Evolutionary conservation across 1,140 invertebrate genomes (phyloP).

Genomic region (Leucophenga varia): DNA sequence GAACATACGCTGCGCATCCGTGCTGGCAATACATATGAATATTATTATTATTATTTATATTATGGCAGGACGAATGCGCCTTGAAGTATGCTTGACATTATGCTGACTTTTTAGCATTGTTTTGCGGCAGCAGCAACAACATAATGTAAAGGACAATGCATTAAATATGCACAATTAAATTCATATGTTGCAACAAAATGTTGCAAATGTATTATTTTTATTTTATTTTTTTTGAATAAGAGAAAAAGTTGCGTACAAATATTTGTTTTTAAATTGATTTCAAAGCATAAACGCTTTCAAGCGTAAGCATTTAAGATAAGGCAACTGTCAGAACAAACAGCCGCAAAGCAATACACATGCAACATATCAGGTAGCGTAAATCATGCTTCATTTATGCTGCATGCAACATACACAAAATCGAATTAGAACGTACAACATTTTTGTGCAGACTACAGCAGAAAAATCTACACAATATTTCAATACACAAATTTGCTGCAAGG

Average conservation of each 20-base stretch:
- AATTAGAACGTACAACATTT: no score
- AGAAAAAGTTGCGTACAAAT: no score
- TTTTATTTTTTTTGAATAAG: no score
- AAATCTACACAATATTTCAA: conserved; percentile 13
- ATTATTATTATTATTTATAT: conserved; percentile 22
- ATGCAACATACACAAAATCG: no score
- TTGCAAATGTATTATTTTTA: no score
- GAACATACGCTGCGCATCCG: conserved; percentile 53
- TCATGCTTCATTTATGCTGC: no score
- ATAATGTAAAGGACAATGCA: not conserved
- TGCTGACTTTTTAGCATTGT: conserved; percentile 15
- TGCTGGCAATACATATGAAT: conserved; percentile 29
- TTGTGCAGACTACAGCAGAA: conserved; percentile 51
- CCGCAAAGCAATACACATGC: conserved; percentile 4
- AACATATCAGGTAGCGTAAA: no score
- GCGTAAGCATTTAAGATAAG: conserved; percentile 56
- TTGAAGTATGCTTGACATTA: conserved; percentile 16
- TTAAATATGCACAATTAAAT: conserved; percentile 20
- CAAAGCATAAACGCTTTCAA: conserved; percentile 30
- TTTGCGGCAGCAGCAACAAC: not conserved
- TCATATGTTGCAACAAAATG: conserved; percentile 10
- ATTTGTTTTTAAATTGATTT: no score
- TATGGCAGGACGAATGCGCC: conserved; percentile 27
- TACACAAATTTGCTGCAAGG: no score
- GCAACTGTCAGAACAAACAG: conserved; percentile 10